Evolutionary conservation across 1,140 invertebrate species (phyloP).

Genomic region (Halyomorpha halys): DNA sequence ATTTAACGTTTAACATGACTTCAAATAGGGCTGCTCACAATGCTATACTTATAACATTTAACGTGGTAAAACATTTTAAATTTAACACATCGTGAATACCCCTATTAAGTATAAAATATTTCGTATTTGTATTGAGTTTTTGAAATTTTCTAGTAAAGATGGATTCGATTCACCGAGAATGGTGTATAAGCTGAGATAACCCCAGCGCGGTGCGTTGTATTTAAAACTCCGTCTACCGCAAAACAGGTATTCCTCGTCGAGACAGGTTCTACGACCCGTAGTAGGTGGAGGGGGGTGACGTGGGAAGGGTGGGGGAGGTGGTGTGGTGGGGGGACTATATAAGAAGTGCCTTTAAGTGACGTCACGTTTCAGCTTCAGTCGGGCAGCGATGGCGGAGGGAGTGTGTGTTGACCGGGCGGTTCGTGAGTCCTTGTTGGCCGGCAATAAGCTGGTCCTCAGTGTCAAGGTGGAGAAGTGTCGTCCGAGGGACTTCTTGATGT

Average conservation of each 20-base stretch:
- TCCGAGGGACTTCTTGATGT: slow-evolving; percentile 3
- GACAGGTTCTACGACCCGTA: background rate
- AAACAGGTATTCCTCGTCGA: background rate
- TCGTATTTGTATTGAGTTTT: too few relatives aligned
- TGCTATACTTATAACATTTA: too few relatives aligned
- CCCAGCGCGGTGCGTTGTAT: background rate
- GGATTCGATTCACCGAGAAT: too few relatives aligned
- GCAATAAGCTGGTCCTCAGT: slow-evolving; percentile 15
- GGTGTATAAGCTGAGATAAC: too few relatives aligned
- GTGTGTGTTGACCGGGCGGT: slow-evolving; percentile 20
- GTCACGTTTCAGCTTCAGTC: slow-evolving; percentile 19
- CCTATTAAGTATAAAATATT: too few relatives aligned
- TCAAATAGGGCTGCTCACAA: too few relatives aligned
- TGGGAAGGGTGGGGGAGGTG: background rate
- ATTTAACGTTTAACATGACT: too few relatives aligned
- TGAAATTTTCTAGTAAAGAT: too few relatives aligned
- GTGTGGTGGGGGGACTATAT: slow-evolving; percentile 10
- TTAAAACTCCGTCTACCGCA: background rate
- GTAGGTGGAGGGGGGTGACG: background rate
- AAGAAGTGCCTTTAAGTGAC: background rate
- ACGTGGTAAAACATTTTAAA: too few relatives aligned
- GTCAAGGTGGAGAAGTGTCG: slow-evolving; percentile 14
- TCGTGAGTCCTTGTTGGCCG: slow-evolving; percentile 18
- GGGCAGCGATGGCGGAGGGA: slow-evolving; percentile 27
- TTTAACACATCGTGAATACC: too few relatives aligned